These are phyloP conservation scores for Cygnus olor DNA, from an alignment of 2,797 vertebrate genomes.

Conservation along the genomic window DNA sequence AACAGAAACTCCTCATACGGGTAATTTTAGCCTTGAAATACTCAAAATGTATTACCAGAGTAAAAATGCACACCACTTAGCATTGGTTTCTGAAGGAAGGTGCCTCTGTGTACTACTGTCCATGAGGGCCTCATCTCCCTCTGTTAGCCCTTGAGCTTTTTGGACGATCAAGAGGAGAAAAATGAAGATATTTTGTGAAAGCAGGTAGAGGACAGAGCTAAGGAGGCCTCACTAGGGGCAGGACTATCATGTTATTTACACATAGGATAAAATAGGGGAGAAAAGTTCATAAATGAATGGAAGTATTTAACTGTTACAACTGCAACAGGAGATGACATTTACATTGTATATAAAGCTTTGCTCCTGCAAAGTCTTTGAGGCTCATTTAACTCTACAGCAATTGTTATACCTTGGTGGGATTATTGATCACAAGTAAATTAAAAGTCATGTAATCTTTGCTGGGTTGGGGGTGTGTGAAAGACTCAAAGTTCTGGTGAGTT, in stretches of 20 bases:
- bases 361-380: not conserved
- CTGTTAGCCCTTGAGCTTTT: not conserved
- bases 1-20: not conserved
- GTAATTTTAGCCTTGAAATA: not conserved
- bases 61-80: fast-evolving
- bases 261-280: not conserved
- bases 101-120: too few relatives aligned
- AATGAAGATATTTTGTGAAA: not conserved
- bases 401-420: not conserved
- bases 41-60: fast-evolving
- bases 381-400: not conserved
- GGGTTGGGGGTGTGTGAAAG: not conserved
- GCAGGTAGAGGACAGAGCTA: not conserved
- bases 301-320: not conserved
- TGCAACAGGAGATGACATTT: fast-evolving
- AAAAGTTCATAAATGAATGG: not conserved
- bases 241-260: not conserved
- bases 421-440: not conserved
- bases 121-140: fast-evolving
- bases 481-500: not conserved
- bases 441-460: not conserved
- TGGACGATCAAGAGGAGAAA: fast-evolving
- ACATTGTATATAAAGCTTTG: not conserved
- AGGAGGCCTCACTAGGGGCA: not conserved
- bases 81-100: fast-evolving